phyloP scores from a whole-genome alignment of 2,888 invertebrate species.

The Pseudococcus longispinus region DNA sequence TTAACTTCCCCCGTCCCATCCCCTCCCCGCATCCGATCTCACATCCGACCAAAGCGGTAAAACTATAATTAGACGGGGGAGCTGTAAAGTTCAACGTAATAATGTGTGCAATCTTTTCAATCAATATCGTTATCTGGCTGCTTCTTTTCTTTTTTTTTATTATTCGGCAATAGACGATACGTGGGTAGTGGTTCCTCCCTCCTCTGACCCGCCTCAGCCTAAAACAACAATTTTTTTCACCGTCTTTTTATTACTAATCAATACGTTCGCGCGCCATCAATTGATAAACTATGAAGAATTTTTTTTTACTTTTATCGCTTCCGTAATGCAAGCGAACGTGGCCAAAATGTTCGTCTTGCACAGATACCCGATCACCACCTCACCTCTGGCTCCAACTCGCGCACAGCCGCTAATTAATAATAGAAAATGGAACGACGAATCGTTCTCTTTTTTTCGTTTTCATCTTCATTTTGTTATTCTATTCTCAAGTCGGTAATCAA shows the following conservation, averaged over 20 bases:
- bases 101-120: slow-evolving; percentile 23
- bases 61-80: slow-evolving; percentile 16
- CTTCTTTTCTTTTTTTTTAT: neutral
- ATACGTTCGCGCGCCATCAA: slow-evolving; percentile 15
- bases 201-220: neutral
- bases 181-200: neutral
- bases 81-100: slow-evolving; percentile 17
- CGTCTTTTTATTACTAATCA: slow-evolving; percentile 15
- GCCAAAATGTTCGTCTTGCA: neutral
- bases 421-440: slow-evolving; percentile 1
- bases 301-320: slow-evolving; percentile 1
- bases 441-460: neutral
- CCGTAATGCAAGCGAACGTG: neutral
- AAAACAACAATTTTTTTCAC: slow-evolving; percentile 2
- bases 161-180: neutral
- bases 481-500: neutral
- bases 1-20: neutral
- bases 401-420: neutral
- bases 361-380: neutral
- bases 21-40: neutral
- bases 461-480: neutral
- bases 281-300: slow-evolving; percentile 1
- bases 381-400: neutral
- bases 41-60: slow-evolving; percentile 1
- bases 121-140: slow-evolving; percentile 20